Evolutionary conservation across 2,888 invertebrate species (phyloP).

Genomic region (Apodemia hepburni): DNA sequence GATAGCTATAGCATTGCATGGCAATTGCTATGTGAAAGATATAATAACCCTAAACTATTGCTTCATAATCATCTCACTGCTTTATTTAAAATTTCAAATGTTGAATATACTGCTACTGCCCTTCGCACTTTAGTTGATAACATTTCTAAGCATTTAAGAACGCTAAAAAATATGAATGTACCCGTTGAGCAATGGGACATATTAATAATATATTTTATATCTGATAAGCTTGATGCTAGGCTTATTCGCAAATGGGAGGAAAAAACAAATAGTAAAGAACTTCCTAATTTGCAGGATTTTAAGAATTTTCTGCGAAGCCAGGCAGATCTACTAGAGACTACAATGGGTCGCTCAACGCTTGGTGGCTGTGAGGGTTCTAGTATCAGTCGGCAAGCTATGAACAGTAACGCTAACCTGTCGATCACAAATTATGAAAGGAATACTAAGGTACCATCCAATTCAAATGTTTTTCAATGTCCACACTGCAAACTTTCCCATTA

Average conservation of each 20-base stretch:
- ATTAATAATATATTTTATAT: not conserved
- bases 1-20: slow-evolving; percentile 4
- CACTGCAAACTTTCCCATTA: not conserved
- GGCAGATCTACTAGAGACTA: not conserved
- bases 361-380: not conserved
- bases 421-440: not conserved
- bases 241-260: not conserved
- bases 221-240: not conserved
- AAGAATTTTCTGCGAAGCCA: not conserved
- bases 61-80: slow-evolving; percentile 13
- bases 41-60: not conserved
- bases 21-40: slow-evolving; percentile 4
- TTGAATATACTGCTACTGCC: slow-evolving; percentile 4
- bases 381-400: not conserved
- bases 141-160: slow-evolving; percentile 11
- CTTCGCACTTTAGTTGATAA: slow-evolving; percentile 3
- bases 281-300: not conserved
- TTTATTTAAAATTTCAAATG: slow-evolving; percentile 5
- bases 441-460: not conserved
- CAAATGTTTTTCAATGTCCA: not conserved
- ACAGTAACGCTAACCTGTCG: not conserved
- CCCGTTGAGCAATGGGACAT: not conserved
- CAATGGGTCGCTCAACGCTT: not conserved
- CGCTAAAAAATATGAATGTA: not conserved
- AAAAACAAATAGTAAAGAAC: not conserved